Evolutionary conservation across 1,140 invertebrate genomes (phyloP).

Genomic region (Dysdera silvatica): DNA sequence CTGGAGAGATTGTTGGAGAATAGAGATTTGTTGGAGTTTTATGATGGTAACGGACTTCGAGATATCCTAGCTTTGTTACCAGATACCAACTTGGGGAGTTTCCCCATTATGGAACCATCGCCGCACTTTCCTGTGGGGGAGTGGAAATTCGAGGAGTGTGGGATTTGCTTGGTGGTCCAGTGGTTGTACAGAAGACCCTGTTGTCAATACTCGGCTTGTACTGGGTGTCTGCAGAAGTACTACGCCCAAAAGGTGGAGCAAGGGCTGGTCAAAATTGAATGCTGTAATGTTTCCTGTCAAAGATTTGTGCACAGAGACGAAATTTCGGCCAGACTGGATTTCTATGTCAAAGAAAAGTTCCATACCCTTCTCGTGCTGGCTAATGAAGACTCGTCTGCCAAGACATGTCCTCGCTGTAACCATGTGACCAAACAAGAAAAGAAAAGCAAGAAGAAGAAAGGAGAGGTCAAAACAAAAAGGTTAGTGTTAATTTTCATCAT

Average conservation of each 20-base stretch:
- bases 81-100: no score
- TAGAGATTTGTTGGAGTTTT: neutral
- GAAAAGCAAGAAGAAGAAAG: constrained; percentile 30
- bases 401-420: constrained; percentile 47
- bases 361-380: constrained; percentile 41
- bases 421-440: constrained; percentile 29
- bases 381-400: constrained; percentile 41
- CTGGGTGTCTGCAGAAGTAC: constrained; percentile 40
- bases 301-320: constrained; percentile 42
- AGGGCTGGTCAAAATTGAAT: constrained; percentile 41
- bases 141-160: constrained; percentile 30
- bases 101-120: constrained; percentile 8
- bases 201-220: constrained; percentile 41
- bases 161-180: constrained; percentile 30
- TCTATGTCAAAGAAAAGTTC: constrained; percentile 41
- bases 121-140: constrained; percentile 30
- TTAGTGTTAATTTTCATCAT: no score
- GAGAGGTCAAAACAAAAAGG: no score
- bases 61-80: constrained; percentile 12
- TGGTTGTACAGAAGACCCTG: constrained; percentile 38
- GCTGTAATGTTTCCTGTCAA: constrained; percentile 39
- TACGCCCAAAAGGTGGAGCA: constrained; percentile 37
- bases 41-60: neutral
- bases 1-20: constrained; percentile 17
- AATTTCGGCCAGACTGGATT: constrained; percentile 37